These are phyloP conservation scores for Acheta domesticus DNA, from an alignment of 2,888 invertebrate species.

Conservation along the genomic window DNA sequence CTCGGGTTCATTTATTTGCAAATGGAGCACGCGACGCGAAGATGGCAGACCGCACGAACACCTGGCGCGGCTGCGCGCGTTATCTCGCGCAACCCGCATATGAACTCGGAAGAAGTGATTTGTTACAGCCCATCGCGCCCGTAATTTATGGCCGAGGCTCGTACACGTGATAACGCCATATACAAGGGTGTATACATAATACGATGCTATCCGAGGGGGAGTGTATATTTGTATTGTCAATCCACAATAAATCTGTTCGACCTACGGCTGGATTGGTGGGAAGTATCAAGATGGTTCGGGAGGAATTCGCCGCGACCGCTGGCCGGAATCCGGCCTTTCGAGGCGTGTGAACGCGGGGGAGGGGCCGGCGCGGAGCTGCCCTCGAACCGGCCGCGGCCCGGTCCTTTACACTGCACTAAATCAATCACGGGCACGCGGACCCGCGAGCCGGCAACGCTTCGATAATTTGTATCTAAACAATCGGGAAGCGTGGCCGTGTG, in stretches of 20 bases:
- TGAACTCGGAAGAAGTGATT: too few relatives aligned
- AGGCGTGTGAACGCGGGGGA: background rate
- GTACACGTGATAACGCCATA: too few relatives aligned
- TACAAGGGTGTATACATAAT: background rate
- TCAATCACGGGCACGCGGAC: background rate
- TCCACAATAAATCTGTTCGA: background rate
- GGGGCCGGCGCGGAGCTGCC: background rate
- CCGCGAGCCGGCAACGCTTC: background rate
- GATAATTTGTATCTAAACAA: constrained; percentile 10
- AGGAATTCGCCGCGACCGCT: background rate
- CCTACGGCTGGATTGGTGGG: background rate
- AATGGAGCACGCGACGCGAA: too few relatives aligned
- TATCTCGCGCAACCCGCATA: too few relatives aligned
- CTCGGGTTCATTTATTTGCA: too few relatives aligned
- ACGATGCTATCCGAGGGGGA: constrained; percentile 18
- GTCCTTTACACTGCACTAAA: background rate
- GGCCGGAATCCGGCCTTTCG: background rate
- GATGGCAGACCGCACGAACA: too few relatives aligned
- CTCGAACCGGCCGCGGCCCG: background rate
- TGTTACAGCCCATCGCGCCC: too few relatives aligned
- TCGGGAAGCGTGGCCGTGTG: constrained; percentile 9
- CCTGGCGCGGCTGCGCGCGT: too few relatives aligned
- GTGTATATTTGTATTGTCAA: constrained; percentile 9
- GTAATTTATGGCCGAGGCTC: too few relatives aligned
- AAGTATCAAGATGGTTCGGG: background rate